Evolutionary conservation across 2,888 invertebrate genomes (phyloP), one percentile per base, ranked within the genome.

Genomic region (Crossocerus cetratus): DNA sequence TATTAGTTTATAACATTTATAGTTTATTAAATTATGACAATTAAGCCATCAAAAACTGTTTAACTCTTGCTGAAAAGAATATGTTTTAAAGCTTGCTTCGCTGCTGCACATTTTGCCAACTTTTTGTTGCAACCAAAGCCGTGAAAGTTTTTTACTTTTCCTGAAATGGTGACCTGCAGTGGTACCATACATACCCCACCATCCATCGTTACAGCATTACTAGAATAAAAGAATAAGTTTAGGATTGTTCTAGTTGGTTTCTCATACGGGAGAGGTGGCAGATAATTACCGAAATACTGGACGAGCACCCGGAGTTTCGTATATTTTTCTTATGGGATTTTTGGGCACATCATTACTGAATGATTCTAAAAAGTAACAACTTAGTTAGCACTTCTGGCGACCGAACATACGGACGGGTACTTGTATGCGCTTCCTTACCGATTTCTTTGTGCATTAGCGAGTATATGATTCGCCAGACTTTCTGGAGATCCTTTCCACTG

Each of bases 391-490:
- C 11, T 32, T 32, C 32, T 3, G 32, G 11, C 11, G 8, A 5
- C 8, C 11, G 32, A 8, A 32, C 32, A 32, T 32, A 32, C 8
- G 11, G 32, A 32, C 11, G 32, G 11, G 32, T 32, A 32, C 8
- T 32, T 23, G 2, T 4, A 4, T 4, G 2, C 23, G 23, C 4
- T 23, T 32, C 85, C 87, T 85, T 86, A 93, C 93, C 91, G 16
- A 99, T 95, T 90, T 98, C 97, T n/a, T 93, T 92, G 87, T 94
- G 93, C 95, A 99, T 97, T 54, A 99, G 92, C 60, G 93, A 91
- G 89, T 96, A 96, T 77, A 96, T 93, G 0, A 98, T 94, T 42
- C 91, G 90, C 98, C 96, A 99, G n/a, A 95, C 95, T 0, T 86
- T 88, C 8, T 92, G 85, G n/a, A 97, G 88, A 86, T 94, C 91